These are phyloP conservation scores for Agrilus cyanescens DNA, from an alignment of 2,888 invertebrate species.

Conservation along the genomic window DNA sequence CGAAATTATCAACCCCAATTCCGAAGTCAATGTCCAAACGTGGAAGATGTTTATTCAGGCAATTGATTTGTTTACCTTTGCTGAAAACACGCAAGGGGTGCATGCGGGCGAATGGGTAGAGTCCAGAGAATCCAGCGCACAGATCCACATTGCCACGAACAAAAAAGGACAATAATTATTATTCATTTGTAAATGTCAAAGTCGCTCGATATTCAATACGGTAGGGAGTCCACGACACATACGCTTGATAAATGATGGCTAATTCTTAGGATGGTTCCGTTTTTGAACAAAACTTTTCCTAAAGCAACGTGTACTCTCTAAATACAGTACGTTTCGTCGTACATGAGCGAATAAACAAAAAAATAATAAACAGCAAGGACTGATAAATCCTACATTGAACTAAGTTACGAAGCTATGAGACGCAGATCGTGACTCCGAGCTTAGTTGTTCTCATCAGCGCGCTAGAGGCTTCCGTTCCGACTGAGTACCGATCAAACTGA, in stretches of 20 bases:
- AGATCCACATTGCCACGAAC: constrained; percentile 17
- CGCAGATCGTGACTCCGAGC: no score
- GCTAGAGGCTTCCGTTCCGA: no score
- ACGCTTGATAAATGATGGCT: constrained; percentile 37
- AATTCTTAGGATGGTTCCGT: constrained; percentile 35
- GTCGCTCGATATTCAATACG: constrained; percentile 38
- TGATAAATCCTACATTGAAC: no score
- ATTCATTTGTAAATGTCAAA: constrained; percentile 40
- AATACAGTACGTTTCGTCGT: no score
- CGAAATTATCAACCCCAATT: no score
- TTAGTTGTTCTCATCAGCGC: no score
- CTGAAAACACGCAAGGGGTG: constrained; percentile 1
- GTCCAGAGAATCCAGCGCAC: no score
- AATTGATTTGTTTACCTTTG: not conserved
- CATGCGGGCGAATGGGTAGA: not conserved
- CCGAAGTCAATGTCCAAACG: no score
- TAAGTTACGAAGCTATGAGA: no score
- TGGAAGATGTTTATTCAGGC: not conserved
- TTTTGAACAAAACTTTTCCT: constrained; percentile 31
- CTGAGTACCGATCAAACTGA: no score
- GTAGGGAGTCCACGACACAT: constrained; percentile 36
- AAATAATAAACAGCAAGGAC: no score
- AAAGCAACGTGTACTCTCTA: constrained; percentile 15
- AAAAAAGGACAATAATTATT: constrained; percentile 37
- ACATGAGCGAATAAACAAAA: no score